Evolutionary conservation across 92 coral and sea anemone species (phyloP).

Genomic region (Porites rus): DNA sequence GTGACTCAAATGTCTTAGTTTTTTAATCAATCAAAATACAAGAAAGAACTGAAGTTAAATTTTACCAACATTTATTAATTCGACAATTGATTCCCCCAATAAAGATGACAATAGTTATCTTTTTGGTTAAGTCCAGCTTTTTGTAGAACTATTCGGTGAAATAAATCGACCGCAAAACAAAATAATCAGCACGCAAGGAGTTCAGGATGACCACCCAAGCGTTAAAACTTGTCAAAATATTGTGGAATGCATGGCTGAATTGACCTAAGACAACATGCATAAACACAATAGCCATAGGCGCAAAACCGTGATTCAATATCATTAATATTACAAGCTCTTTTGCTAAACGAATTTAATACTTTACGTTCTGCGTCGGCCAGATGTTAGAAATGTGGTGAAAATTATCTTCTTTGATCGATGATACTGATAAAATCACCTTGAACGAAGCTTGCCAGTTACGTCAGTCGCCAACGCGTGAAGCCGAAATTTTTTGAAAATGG

Average conservation of each 20-base stretch:
- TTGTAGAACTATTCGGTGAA: too few relatives aligned
- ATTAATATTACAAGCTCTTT: neutral
- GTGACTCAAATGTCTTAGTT: too few relatives aligned
- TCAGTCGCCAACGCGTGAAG: neutral
- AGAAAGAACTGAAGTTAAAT: too few relatives aligned
- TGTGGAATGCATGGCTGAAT: neutral
- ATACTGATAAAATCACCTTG: slow-evolving; percentile 20
- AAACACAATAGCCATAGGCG: slow-evolving; percentile 1
- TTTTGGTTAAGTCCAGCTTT: too few relatives aligned
- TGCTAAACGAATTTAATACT: neutral
- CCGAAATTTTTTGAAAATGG: slow-evolving; percentile 13
- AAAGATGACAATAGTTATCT: too few relatives aligned
- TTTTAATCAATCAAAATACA: too few relatives aligned
- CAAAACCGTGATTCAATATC: neutral
- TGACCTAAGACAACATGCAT: neutral
- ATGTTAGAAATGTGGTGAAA: slow-evolving; percentile 19
- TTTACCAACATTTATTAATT: too few relatives aligned
- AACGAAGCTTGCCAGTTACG: neutral
- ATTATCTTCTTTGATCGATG: neutral
- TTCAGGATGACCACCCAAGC: too few relatives aligned
- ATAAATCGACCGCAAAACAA: too few relatives aligned
- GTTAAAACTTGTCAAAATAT: too few relatives aligned
- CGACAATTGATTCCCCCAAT: too few relatives aligned
- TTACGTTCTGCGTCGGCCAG: neutral
- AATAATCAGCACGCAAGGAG: too few relatives aligned